Base-by-base conservation (phyloP, 2,888 invertebrate species). In the Eudemis profundana region DNA sequence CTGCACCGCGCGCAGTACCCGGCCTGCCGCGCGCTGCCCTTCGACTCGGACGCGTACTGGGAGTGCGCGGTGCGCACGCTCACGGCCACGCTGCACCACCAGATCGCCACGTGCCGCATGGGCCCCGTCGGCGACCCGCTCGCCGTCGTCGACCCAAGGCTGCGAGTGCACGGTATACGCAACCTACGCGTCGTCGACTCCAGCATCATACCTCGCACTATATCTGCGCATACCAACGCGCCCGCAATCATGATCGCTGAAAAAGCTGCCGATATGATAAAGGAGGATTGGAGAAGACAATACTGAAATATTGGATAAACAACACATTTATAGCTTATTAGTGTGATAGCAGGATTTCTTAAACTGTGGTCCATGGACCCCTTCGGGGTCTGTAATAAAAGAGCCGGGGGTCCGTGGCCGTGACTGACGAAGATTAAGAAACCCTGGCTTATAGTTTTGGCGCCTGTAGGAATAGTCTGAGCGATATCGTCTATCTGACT, bases 181-280 rank as follows among this genome's bases (percentile, higher is more conserved):
- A 87, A 86, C 2, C 80, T 96, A 42, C 90, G 96, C 10, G 95
- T 96, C 0, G 95, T 93, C 0, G 96, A 96, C 79, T 94, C 95
- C 4, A 95, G 96, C 71, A 86, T 96, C 33, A 94, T 94, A 72
- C 95, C 95, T 0, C 84, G 93, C 4, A 93, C 94, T 2, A 85
- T 94, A 21, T 93, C 94, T 0, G 94, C 95, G 2, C 95, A 96
- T 76, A 95, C 95, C 0, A 94, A 94, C 79, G 95, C 95, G 0
- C 94, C 95, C 0, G 93, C 94, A 0, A 93, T 94, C 70, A 95
- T 95, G 94, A 94, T 96, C 51, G 96, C 95, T 0, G 95, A 96
- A 81, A 95, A 95, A 77, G 94, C 94, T 1, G 93, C 95, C 0
- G 95, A 95, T 78, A 85, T 95, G 79, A 93, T 96, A 49, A 94